Base-by-base conservation (phyloP, 1,140 invertebrate genomes). In the Heterodera carotae region DNA sequence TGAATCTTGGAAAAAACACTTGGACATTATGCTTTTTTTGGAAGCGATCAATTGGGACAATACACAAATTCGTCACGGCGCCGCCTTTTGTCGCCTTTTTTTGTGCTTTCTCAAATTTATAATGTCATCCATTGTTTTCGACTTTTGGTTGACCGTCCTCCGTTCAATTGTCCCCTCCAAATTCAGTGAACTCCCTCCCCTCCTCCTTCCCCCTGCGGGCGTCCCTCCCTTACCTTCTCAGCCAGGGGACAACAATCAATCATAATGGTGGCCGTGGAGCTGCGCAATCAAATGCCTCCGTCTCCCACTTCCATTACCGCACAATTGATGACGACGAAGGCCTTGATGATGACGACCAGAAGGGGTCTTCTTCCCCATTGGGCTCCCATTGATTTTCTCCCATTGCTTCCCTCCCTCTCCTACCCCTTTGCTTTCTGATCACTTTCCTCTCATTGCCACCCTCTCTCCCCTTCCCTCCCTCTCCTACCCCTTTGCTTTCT, bases 221-320 rank as follows among this genome's bases (percentile, higher is more conserved):
- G 48, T 56, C 22, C 48, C 22, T 2, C 22, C 48, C 22, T 56
- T 43, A 43, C 39, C 48, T 56, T 22, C 48, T 22, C 48, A 56
- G 48, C 15, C 12, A n/a, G 48, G 6, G 12, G 22, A 22, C 22
- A 56, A 56, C 22, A 22, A 56, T 56, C 48, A 56, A 56, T 56
- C 48, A 56, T 56, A 56, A 56, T 56, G 48, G 22, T 56, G 48
- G 48, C 48, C 22, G 48, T 56, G 48, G 39, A 56, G 48, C 15
- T 56, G 48, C 48, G 48, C 48, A 56, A 56, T 56, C 39, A 56
- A 56, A 56, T 22, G 48, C 48, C 48, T 56, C 48, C 48, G 48
- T 56, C 39, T 56, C 12, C 48, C 18, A 2, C 48, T 56, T 56
- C 48, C 22, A 22, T 56, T 56, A 56, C 48, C 48, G 48, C 48